Evolutionary conservation across 2,113 vertebrate species (phyloP).

Genomic region (Mus pahari): DNA sequence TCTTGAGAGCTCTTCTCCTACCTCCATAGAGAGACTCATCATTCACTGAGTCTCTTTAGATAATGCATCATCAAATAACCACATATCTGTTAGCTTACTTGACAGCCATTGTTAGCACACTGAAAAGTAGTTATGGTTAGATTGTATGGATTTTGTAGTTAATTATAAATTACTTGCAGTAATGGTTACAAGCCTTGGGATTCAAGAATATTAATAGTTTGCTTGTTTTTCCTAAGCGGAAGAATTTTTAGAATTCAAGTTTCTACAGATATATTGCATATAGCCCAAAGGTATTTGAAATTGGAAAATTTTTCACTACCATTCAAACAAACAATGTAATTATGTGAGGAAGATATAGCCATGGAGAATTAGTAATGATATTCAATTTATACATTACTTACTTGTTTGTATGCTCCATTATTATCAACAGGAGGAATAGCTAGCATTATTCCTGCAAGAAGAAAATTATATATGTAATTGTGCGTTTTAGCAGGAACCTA

Average conservation of each 20-base stretch:
- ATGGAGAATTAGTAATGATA: background rate
- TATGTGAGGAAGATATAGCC: background rate
- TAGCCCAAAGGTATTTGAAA: background rate
- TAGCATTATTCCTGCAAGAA: background rate
- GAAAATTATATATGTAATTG: background rate
- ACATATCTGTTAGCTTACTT: slow-evolving; percentile 9
- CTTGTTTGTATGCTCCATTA: background rate
- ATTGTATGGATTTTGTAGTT: slow-evolving; percentile 36
- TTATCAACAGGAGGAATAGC: background rate
- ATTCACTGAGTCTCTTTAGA: slow-evolving; percentile 25
- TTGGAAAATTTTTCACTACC: background rate
- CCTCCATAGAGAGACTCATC: background rate
- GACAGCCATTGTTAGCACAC: background rate
- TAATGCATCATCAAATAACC: slow-evolving; percentile 52
- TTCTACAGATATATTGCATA: slow-evolving; percentile 24
- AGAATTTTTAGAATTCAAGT: slow-evolving; percentile 5
- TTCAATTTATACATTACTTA: background rate
- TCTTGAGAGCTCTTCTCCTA: background rate
- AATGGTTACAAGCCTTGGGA: background rate
- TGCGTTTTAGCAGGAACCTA: background rate
- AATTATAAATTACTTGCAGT: slow-evolving; percentile 21
- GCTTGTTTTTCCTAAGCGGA: background rate
- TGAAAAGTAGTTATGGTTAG: background rate
- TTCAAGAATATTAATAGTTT: slow-evolving; percentile 43
- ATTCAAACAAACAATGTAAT: slow-evolving; percentile 32